Evolutionary conservation across 2,113 vertebrate genomes (phyloP), one percentile per base, ranked within the genome.

Genomic region (Lepidothrix coronata): DNA sequence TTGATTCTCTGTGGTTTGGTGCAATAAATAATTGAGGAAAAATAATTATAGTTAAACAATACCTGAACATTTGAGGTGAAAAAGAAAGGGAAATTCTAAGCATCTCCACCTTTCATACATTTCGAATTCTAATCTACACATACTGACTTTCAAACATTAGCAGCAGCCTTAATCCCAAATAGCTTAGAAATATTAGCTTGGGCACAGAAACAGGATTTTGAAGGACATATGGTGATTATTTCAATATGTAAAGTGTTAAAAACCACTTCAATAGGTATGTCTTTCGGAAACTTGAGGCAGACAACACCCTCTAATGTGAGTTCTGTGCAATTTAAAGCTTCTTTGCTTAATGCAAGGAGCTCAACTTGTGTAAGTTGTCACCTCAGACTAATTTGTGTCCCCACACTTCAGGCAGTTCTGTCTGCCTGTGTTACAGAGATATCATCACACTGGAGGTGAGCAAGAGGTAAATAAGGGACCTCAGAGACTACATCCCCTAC

Each of bases 401-500:
- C 16, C 14, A 13, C 14, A 8, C 4, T 41, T 68, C 54, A 71
- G 68, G 37, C 49, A 21, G 12, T 30, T 30, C 65, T 48, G 12
- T 22, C n/a, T 77, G 72, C 33, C 51, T 22, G 5, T 39, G 13
- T 24, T 18, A 37, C 57, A 61, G 65, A 66, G 11, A 21, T 3
- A 31, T 17, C 57, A 31, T 10, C 48, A 30, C 1, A 5, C 23
- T 72, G 62, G 25, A 87, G 24, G 54, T 65, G 39, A 59, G 27
- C 12, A 71, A 88, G 33, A 39, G 66, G 30, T 21, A 70, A 89
- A 43, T 5, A 39, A 57, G 31, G 16, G 17, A 27, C n/a, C 24
- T 20, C 49, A 23, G 24, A 59, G 25, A 67, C 33, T 4, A 0
- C 2, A 3, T 37, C 5, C 37, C 24, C 24, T 31, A 1, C 16